Base-by-base conservation (phyloP, 2,888 invertebrate genomes). In the Lycaena phlaeas region DNA sequence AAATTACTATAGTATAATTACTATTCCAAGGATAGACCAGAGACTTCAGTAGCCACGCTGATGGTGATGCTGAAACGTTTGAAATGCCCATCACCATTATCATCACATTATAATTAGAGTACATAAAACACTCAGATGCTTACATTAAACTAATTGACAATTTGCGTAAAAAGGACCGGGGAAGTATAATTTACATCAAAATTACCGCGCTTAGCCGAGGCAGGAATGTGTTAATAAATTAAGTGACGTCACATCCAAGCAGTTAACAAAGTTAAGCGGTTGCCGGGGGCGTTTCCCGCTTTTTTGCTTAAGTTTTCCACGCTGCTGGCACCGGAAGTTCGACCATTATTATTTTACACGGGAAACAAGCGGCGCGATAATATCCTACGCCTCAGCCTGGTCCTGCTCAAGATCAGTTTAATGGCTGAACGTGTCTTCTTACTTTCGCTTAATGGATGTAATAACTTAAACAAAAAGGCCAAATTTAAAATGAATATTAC, bases 291-390 rank as follows among this genome's bases (percentile, higher is more conserved):
- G 79, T 75, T 79, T 79, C 77, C 78, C 64, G 79, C 71, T 68
- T 77, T 79, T 79, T 79, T 79, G 73, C 68, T 64, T 64, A 78
- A 79, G 73, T 81, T 82, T 81, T 74, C 79, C 75, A 61, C 78
- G 79, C 77, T 76, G 68, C 67, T 79, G 86, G 86, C 86, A 79
- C 84, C 86, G 79, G 86, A 85, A 85, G 81, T 85, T 85, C 73
- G 70, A 66, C 79, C 84, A 85, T 85, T 85, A 85, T 85, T 84
- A 85, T 85, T 85, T 85, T 82, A 85, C 82, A 85, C 85, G 81
- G 79, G 73, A 76, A 79, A 84, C 85, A 85, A 85, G 84, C 85
- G 79, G 84, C 67, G 85, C 84, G 85, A 85, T 85, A 85, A 85
- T 85, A 84, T 78, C 71, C 77, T 61, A 64, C 72, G 71, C 72